Evolutionary conservation across 1,140 invertebrate species (phyloP).

Genomic region (Pachyrhynchus sulphureomaculatus): DNA sequence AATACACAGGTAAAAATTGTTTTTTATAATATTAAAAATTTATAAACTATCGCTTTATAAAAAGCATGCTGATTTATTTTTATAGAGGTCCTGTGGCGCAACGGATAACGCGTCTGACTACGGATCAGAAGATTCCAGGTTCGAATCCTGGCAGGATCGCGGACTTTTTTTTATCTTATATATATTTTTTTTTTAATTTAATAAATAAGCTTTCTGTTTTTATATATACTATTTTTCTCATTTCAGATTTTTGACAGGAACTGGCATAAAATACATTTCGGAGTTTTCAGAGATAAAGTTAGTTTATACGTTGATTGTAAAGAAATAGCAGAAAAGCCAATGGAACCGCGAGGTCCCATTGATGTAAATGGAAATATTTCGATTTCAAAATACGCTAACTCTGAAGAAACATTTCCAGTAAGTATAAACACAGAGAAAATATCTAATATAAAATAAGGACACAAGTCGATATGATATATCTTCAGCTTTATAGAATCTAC

Average conservation of each 20-base stretch:
- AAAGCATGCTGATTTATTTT: too few species aligned
- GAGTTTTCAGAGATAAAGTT: constrained; percentile 66
- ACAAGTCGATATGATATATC: too few species aligned
- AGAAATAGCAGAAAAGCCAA: constrained; percentile 48
- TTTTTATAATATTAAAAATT: too few species aligned
- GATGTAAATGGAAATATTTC: constrained; percentile 69
- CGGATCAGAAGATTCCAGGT: constrained; percentile 72
- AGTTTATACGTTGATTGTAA: constrained; percentile 72
- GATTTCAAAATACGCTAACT: constrained; percentile 62
- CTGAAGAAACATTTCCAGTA: constrained; percentile 64
- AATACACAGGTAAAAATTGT: constrained; percentile 56
- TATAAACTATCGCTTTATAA: too few species aligned
- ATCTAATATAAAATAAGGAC: too few species aligned
- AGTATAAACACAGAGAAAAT: too few species aligned
- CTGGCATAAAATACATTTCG: constrained; percentile 82
- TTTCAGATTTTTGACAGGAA: constrained; percentile 71
- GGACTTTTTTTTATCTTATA: constrained; percentile 43
- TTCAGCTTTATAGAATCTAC: too few species aligned
- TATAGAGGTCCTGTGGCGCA: constrained; percentile 63
- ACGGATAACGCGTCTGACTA: constrained; percentile 73
- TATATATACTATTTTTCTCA: constrained; percentile 13
- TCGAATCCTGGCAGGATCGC: constrained; percentile 67
- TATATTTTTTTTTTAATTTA: neutral
- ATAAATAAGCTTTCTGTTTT: neutral
- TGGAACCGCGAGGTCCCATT: constrained; percentile 61